Evolutionary conservation across 2,888 invertebrate genomes (phyloP).

Genomic region (Mechanitis messenoides): DNA sequence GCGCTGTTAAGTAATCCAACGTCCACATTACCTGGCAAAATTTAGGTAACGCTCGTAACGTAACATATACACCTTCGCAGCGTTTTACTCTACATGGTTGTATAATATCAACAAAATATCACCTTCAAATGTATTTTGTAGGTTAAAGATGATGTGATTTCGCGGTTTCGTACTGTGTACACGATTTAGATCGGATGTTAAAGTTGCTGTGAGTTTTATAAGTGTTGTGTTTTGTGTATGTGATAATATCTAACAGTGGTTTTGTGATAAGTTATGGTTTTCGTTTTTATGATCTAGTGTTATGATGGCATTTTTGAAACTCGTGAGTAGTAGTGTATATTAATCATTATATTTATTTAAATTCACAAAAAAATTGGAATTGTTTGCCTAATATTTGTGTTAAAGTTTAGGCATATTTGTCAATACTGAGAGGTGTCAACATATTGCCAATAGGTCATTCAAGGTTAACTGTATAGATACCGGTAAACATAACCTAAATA

Average conservation of each 20-base stretch:
- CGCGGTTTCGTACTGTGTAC: constrained; percentile 57
- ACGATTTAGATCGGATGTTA: constrained; percentile 46
- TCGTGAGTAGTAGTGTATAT: constrained; percentile 23
- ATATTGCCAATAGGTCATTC: constrained; percentile 62
- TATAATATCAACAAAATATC: constrained; percentile 75
- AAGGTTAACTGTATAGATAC: constrained; percentile 63
- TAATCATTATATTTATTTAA: constrained; percentile 5
- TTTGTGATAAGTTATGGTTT: neutral
- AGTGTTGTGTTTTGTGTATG: constrained; percentile 38
- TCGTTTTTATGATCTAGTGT: constrained; percentile 26
- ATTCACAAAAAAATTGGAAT: too few relatives aligned
- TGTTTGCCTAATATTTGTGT: neutral
- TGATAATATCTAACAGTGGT: constrained; percentile 1
- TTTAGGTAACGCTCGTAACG: constrained; percentile 36
- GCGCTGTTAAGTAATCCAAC: constrained; percentile 45
- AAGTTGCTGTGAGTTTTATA: constrained; percentile 37
- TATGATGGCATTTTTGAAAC: constrained; percentile 34
- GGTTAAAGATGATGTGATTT: constrained; percentile 73
- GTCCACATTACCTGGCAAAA: constrained; percentile 52
- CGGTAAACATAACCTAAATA: constrained; percentile 66
- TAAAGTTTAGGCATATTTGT: neutral
- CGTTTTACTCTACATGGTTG: constrained; percentile 39
- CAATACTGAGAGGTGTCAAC: constrained; percentile 21
- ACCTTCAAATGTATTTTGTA: constrained; percentile 76
- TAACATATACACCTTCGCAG: constrained; percentile 35